Conservation (phyloP, 2,113 vertebrate genomes). For the Albula goreensis region DNA sequence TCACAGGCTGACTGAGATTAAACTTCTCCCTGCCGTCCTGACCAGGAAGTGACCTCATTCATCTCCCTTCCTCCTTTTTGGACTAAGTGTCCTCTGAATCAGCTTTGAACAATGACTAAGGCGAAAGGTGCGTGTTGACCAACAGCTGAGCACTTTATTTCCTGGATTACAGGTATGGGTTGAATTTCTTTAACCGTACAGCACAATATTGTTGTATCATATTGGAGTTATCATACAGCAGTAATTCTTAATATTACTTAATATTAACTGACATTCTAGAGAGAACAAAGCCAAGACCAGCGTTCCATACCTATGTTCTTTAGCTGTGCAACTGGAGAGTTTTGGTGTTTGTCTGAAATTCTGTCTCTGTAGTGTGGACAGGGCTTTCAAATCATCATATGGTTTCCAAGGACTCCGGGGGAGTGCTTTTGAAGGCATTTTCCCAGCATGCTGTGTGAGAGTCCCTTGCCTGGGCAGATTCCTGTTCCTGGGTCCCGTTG, state of each 20-base stretch:
- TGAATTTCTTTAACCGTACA: background rate
- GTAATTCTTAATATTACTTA: background rate
- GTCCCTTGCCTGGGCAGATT: background rate
- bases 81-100: constrained; percentile 48
- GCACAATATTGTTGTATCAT: no score
- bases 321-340: background rate
- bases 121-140: constrained; percentile 15
- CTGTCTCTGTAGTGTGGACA: background rate
- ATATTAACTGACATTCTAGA: background rate
- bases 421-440: background rate
- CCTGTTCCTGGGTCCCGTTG: background rate
- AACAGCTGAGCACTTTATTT: constrained; percentile 22
- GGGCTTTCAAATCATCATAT: background rate
- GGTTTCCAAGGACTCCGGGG: background rate
- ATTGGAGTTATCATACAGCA: background rate
- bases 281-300: background rate
- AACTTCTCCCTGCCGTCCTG: constrained; percentile 33
- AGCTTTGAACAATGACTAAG: constrained; percentile 44
- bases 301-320: background rate
- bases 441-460: background rate
- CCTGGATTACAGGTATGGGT: constrained; percentile 2
- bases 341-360: background rate
- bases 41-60: constrained; percentile 62
- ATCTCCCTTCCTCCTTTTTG: constrained; percentile 54
- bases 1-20: constrained; percentile 55